phyloP scores from a whole-genome alignment of 2,888 invertebrate genomes.

The Nomada ferruginata region DNA sequence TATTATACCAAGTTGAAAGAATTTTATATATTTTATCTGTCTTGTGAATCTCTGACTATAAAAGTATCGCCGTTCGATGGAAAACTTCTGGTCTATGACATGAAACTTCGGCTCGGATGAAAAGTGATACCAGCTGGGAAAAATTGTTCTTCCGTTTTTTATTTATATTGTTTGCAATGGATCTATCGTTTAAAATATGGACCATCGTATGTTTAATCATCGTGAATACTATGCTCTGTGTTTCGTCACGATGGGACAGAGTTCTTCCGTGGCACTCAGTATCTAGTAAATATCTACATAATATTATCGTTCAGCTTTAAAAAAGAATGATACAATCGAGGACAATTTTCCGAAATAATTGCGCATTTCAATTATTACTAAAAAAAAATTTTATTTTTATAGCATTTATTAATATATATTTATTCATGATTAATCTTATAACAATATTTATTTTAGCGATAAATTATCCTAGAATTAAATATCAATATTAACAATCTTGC shows the following conservation, averaged over 20 bases:
- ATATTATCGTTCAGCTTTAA: conserved; percentile 5
- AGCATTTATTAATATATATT: too few species aligned
- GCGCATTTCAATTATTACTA: background rate
- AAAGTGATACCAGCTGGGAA: background rate
- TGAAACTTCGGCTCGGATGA: background rate
- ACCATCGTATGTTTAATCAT: conserved; percentile 40
- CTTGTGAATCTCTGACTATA: background rate
- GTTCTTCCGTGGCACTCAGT: conserved; percentile 86
- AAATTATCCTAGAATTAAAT: too few species aligned
- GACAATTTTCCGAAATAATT: conserved; percentile 8
- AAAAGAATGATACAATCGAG: background rate
- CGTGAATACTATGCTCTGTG: conserved; percentile 54
- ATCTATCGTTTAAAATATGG: conserved; percentile 28
- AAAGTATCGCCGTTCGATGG: background rate
- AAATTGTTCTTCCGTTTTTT: background rate
- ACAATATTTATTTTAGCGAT: too few species aligned
- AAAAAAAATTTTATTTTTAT: too few species aligned
- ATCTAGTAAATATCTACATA: conserved; percentile 85
- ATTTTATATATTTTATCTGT: background rate
- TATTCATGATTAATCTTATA: too few species aligned
- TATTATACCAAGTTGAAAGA: background rate
- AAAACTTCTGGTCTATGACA: background rate
- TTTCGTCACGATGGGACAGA: conserved; percentile 85
- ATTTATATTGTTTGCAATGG: conserved; percentile 17
- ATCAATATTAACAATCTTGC: too few species aligned